Conservation (phyloP, 2,888 invertebrate genomes). For the Polydesmus complanatus region DNA sequence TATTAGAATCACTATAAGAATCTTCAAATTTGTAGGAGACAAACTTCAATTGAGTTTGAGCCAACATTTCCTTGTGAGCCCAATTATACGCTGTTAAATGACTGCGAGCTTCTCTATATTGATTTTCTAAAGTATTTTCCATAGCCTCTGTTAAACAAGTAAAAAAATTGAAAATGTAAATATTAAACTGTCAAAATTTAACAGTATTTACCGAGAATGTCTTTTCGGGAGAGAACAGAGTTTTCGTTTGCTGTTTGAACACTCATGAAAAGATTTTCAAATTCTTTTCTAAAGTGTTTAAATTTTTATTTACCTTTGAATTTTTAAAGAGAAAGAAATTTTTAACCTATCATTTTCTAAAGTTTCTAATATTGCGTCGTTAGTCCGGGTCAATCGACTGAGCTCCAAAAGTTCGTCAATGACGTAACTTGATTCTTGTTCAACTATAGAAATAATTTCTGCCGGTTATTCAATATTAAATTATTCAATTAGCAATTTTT, state of each 20-base stretch:
- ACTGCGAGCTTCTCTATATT: conserved; percentile 7
- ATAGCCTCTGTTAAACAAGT: conserved; percentile 1
- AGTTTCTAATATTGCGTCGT: conserved; percentile 12
- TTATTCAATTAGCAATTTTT: neutral
- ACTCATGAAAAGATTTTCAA: conserved; percentile 16
- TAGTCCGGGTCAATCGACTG: conserved; percentile 6
- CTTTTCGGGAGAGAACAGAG: conserved; percentile 13
- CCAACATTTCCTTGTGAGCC: conserved; percentile 2
- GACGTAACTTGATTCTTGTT: conserved; percentile 12
- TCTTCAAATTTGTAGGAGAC: neutral
- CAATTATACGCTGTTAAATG: neutral
- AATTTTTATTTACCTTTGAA: neutral
- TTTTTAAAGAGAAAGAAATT: neutral
- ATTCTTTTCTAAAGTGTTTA: conserved; percentile 6
- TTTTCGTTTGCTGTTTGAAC: conserved; percentile 11
- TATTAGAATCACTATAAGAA: neutral
- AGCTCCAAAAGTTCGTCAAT: conserved; percentile 13
- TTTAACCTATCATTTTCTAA: conserved; percentile 14
- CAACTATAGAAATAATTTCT: conserved; percentile 13
- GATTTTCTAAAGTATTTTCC: conserved; percentile 6
- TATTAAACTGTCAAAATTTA: neutral
- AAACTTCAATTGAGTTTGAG: conserved; percentile 5
- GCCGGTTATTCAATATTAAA: neutral
- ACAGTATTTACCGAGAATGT: conserved; percentile 17
- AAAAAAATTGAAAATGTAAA: neutral